phyloP scores from a whole-genome alignment of 2,797 vertebrate genomes.

The Rhinogobio ventralis region DNA sequence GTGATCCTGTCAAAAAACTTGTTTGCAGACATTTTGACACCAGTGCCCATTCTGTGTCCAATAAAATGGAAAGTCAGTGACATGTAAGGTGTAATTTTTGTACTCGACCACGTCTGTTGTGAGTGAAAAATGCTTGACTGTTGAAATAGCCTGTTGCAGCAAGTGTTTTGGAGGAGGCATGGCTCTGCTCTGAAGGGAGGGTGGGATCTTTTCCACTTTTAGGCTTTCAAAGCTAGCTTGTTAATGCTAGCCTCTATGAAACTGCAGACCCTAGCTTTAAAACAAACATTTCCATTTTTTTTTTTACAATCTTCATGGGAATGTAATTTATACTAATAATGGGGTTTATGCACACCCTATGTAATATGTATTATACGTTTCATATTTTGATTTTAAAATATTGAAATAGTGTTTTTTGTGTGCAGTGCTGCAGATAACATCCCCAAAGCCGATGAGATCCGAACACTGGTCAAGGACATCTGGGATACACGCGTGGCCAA shows the following conservation, averaged over 20 bases:
- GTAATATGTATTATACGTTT: not conserved
- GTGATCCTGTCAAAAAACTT: too few species aligned
- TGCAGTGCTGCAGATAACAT: slow-evolving; percentile 94
- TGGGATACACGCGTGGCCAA: slow-evolving; percentile 97
- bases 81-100: too few species aligned
- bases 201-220: too few species aligned
- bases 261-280: not conserved
- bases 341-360: not conserved
- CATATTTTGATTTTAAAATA: not conserved
- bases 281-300: not conserved
- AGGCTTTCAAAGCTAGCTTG: not conserved
- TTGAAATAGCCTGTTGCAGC: too few species aligned
- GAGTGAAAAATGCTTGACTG: too few species aligned
- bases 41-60: too few species aligned
- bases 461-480: slow-evolving; percentile 94
- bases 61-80: too few species aligned
- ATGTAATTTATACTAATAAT: not conserved
- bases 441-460: slow-evolving; percentile 93
- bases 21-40: too few species aligned
- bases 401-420: slow-evolving; percentile 2
- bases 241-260: not conserved
- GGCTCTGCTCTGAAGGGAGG: not conserved
- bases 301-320: not conserved
- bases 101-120: too few species aligned
- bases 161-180: not conserved